phyloP scores from a whole-genome alignment of 2,113 vertebrate species.

The Zingel zingel region DNA sequence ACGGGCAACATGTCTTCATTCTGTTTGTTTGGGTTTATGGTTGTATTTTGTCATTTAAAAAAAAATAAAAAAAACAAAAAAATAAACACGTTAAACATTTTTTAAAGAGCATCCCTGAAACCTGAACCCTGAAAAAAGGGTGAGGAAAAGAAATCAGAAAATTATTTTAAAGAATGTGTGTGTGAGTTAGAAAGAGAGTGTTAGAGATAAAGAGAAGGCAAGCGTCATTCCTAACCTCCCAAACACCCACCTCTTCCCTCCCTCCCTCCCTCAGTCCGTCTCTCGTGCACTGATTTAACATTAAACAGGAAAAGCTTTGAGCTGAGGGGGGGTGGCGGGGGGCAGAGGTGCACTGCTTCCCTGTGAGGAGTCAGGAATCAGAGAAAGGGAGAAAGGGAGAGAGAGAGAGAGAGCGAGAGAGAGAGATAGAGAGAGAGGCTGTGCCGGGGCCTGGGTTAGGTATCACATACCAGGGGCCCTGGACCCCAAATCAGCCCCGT shows the following conservation, averaged over 20 bases:
- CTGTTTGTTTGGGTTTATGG: not conserved
- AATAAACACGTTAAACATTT: no score
- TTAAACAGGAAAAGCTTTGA: slow-evolving; percentile 91
- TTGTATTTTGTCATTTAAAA: not conserved
- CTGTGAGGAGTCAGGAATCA: slow-evolving; percentile 87
- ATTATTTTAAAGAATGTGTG: no score
- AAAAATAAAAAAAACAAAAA: not conserved
- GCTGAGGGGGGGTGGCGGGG: slow-evolving; percentile 66
- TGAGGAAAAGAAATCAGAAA: slow-evolving; percentile 44
- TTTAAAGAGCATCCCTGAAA: not conserved
- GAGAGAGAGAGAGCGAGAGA: no score
- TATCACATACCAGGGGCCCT: slow-evolving; percentile 96
- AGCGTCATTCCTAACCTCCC: not conserved
- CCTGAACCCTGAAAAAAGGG: not conserved
- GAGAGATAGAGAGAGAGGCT: slow-evolving; percentile 37
- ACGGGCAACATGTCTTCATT: not conserved
- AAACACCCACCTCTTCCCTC: not conserved
- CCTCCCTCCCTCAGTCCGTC: slow-evolving; percentile 66
- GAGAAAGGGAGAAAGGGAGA: slow-evolving; percentile 34
- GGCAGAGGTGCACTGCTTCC: slow-evolving; percentile 55
- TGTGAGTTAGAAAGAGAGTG: slow-evolving; percentile 42
- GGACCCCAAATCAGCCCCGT: slow-evolving; percentile 94
- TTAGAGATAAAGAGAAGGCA: slow-evolving; percentile 12
- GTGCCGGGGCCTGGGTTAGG: slow-evolving; percentile 86
- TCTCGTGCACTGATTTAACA: slow-evolving; percentile 89